These are phyloP conservation scores for Halichoerus grypus DNA, from an alignment of 2,113 vertebrate species.

Conservation along the genomic window DNA sequence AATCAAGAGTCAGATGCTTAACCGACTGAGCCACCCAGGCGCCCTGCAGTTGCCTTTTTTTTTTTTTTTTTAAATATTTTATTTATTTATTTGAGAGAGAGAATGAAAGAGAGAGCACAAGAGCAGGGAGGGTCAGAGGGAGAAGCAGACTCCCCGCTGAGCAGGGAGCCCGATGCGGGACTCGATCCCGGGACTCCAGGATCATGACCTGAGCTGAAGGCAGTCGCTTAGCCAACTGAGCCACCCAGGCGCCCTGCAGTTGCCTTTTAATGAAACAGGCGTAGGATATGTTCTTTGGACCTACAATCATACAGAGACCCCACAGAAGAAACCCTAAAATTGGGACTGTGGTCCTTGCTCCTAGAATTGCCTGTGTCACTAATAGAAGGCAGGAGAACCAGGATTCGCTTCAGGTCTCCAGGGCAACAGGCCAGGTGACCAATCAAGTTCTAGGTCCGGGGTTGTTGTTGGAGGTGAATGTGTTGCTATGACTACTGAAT, in stretches of 20 bases:
- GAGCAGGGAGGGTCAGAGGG: too few species aligned
- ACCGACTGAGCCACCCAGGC: too few species aligned
- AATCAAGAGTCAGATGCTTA: too few species aligned
- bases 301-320: neutral
- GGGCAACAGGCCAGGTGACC: conserved; percentile 17
- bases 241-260: neutral
- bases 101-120: too few species aligned
- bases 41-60: too few species aligned
- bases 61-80: too few species aligned
- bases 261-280: neutral
- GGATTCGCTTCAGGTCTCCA: conserved; percentile 57
- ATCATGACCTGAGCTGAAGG: too few species aligned
- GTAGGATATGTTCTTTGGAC: neutral
- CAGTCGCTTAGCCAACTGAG: neutral
- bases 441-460: neutral
- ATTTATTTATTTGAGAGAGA: too few species aligned
- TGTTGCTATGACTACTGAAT: conserved; percentile 72
- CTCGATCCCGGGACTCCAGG: too few species aligned
- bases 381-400: conserved; percentile 6
- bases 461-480: conserved; percentile 57
- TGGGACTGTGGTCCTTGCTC: neutral
- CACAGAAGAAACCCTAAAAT: conserved; percentile 43
- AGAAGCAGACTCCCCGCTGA: too few species aligned
- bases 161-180: too few species aligned
- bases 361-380: neutral